Conservation (phyloP, 2,797 vertebrate genomes). For the Mus minutoides region DNA sequence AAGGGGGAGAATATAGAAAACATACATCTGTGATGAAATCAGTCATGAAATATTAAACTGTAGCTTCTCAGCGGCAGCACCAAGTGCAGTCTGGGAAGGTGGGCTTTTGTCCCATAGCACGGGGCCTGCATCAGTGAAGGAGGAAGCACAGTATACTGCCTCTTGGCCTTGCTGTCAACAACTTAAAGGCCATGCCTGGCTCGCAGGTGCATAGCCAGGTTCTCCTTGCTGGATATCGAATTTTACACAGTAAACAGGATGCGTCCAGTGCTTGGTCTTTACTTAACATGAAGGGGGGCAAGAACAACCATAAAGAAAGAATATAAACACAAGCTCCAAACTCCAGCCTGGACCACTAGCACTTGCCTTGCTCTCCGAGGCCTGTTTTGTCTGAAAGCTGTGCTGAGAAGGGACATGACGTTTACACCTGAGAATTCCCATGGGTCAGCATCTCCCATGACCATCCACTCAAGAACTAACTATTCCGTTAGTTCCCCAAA, state of each 20-base stretch:
- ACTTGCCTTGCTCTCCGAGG: background rate
- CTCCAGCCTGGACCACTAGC: background rate
- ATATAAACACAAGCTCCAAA: background rate
- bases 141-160: background rate
- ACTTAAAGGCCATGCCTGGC: background rate
- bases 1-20: conserved; percentile 58
- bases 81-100: conserved; percentile 37
- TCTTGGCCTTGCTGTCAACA: conserved; percentile 4
- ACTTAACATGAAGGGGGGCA: background rate
- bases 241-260: background rate
- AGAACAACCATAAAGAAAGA: background rate
- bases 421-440: background rate
- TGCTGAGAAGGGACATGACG: background rate
- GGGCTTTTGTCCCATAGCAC: conserved; percentile 27
- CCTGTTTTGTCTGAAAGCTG: background rate
- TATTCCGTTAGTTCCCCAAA: background rate
- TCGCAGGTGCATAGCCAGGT: background rate
- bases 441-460: background rate
- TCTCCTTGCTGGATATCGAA: background rate
- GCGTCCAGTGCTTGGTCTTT: background rate
- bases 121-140: conserved; percentile 38
- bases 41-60: conserved; percentile 72
- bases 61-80: conserved; percentile 58
- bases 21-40: conserved; percentile 75
- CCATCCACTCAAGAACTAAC: background rate